phyloP scores from a whole-genome alignment of 1,140 invertebrate genomes.

The Drosophila elegans region DNA sequence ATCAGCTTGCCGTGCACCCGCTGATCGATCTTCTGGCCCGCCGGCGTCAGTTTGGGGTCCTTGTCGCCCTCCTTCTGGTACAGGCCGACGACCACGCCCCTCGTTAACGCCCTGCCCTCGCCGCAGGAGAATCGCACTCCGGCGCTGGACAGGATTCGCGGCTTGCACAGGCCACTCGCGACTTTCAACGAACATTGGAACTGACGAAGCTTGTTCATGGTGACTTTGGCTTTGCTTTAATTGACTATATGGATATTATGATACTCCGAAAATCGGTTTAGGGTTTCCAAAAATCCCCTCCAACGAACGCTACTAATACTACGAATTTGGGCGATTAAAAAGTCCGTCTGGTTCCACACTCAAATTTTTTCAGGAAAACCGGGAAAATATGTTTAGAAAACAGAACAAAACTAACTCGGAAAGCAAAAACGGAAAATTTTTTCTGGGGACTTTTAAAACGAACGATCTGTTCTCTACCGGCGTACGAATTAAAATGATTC shows the following conservation, averaged over 20 bases:
- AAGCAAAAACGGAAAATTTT: constrained; percentile 19
- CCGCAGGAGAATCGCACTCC: constrained; percentile 19
- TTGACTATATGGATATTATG: not conserved
- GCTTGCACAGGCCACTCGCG: constrained; percentile 3
- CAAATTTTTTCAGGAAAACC: constrained; percentile 12
- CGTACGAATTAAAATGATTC: constrained; percentile 35
- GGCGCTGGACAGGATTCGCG: not conserved
- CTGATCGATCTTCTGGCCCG: constrained; percentile 69
- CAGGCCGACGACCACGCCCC: constrained; percentile 75
- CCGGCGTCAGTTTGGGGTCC: constrained; percentile 65
- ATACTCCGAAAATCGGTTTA: not conserved
- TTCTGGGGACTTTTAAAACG: constrained; percentile 27
- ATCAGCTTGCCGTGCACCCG: constrained; percentile 62
- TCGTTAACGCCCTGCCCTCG: constrained; percentile 1
- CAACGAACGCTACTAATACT: not conserved
- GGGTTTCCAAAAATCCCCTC: not conserved
- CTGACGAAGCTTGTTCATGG: constrained; percentile 18
- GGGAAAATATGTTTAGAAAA: constrained; percentile 8
- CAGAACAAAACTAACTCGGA: not conserved
- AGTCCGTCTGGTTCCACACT: constrained; percentile 19
- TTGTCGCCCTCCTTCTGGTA: constrained; percentile 75
- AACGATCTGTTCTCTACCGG: constrained; percentile 38
- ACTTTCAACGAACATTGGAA: constrained; percentile 6
- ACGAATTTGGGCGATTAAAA: constrained; percentile 8
- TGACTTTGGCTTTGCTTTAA: not conserved